These are phyloP conservation scores for Hypsopygia costalis DNA, from an alignment of 2,888 invertebrate genomes.

Conservation along the genomic window DNA sequence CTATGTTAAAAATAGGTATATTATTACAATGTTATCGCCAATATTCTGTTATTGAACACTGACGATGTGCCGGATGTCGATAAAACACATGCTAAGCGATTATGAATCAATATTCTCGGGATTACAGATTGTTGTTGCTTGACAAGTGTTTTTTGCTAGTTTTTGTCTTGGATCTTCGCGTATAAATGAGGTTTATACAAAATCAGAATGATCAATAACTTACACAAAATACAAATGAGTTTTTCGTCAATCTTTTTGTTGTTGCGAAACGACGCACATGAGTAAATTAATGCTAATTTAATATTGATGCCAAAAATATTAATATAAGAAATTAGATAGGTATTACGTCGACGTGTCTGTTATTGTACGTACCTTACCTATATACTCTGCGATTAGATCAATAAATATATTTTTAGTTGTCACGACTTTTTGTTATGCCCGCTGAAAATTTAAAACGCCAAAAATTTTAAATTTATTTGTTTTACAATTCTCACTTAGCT, in stretches of 20 bases:
- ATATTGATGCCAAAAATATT: constrained; percentile 2
- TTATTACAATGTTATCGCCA: background rate
- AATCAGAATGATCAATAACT: too few relatives aligned
- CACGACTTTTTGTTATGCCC: background rate
- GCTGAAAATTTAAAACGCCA: too few relatives aligned
- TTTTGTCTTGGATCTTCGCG: too few relatives aligned
- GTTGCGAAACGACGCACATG: too few relatives aligned
- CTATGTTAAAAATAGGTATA: background rate
- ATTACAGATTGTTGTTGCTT: background rate
- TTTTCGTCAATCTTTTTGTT: too few relatives aligned
- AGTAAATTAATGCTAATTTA: background rate
- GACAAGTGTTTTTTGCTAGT: too few relatives aligned
- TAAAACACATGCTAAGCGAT: background rate
- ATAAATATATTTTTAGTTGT: constrained; percentile 4
- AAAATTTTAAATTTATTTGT: too few relatives aligned
- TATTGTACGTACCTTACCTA: background rate
- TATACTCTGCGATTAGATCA: constrained; percentile 3
- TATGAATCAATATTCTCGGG: background rate
- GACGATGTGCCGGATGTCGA: background rate
- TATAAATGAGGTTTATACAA: background rate
- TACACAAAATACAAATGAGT: too few relatives aligned
- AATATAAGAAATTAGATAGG: background rate
- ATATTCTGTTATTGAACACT: background rate
- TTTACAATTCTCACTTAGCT: too few relatives aligned
- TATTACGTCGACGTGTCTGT: background rate